Evolutionary conservation across 2,888 invertebrate species (phyloP).

Genomic region (Trypoxylon attenuatum): DNA sequence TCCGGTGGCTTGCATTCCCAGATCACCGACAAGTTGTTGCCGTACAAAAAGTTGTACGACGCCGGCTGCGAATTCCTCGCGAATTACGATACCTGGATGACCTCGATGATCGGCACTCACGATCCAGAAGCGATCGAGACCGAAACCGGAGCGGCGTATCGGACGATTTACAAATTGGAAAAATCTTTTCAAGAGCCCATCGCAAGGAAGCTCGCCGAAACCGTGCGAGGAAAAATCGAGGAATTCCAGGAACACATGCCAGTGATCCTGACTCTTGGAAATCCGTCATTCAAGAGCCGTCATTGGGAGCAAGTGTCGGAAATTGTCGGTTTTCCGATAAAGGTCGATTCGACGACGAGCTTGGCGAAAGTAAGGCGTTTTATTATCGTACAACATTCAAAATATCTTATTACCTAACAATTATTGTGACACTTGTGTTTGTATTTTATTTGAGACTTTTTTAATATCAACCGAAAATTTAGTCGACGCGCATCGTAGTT

Average conservation of each 20-base stretch:
- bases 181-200: slow-evolving; percentile 86
- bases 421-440: neutral
- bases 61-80: slow-evolving; percentile 90
- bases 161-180: slow-evolving; percentile 91
- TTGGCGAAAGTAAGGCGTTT: slow-evolving; percentile 86
- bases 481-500: no score
- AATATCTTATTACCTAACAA: neutral
- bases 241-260: slow-evolving; percentile 92
- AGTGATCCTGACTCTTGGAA: slow-evolving; percentile 93
- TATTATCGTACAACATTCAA: no score
- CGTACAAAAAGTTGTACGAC: slow-evolving; percentile 92
- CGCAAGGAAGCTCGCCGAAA: slow-evolving; percentile 83
- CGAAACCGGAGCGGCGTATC: slow-evolving; percentile 82
- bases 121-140: slow-evolving; percentile 93
- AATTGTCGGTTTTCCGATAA: slow-evolving; percentile 94
- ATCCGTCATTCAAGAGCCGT: slow-evolving; percentile 92
- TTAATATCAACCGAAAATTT: no score
- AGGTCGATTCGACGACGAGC: slow-evolving; percentile 87
- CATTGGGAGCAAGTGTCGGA: slow-evolving; percentile 98
- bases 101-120: slow-evolving; percentile 83
- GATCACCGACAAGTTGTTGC: slow-evolving; percentile 86
- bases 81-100: slow-evolving; percentile 91
- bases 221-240: slow-evolving; percentile 85
- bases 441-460: no score
- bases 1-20: slow-evolving; percentile 43